These are phyloP conservation scores for Gadus macrocephalus DNA, from an alignment of 2,113 vertebrate genomes.

Conservation along the genomic window DNA sequence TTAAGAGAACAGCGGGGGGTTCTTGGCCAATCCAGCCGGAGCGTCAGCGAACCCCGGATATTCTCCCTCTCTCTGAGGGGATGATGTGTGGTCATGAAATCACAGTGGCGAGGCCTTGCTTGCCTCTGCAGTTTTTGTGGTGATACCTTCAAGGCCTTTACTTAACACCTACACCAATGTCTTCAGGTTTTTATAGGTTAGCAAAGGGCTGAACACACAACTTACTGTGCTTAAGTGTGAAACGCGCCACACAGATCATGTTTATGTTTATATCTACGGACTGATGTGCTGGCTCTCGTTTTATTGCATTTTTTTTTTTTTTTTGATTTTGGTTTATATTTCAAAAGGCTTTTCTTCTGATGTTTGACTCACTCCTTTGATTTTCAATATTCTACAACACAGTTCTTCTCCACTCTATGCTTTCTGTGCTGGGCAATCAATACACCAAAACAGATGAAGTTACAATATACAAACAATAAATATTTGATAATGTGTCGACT, in stretches of 20 bases:
- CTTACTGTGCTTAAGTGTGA: conserved; percentile 1
- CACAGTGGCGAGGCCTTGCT: conserved; percentile 62
- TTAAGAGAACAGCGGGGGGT: conserved; percentile 3
- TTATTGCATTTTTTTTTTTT: background rate
- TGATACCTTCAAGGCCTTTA: conserved; percentile 66
- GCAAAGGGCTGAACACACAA: conserved; percentile 19
- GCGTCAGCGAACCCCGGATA: background rate
- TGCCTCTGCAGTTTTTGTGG: conserved; percentile 39
- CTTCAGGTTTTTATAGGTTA: conserved; percentile 33
- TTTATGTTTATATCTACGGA: conserved; percentile 1
- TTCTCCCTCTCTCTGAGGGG: conserved; percentile 34
- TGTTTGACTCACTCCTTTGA: no score
- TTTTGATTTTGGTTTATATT: no score
- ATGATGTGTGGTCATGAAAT: conserved; percentile 56
- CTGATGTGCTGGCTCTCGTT: background rate
- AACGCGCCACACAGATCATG: background rate
- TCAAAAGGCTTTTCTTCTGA: no score
- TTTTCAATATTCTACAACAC: no score
- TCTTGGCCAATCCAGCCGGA: conserved; percentile 27
- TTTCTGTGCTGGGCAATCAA: no score
- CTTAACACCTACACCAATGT: conserved; percentile 46
- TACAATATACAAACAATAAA: no score
- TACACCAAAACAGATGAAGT: no score
- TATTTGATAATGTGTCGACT: no score
- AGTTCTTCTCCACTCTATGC: no score